Evolutionary conservation across 2,113 vertebrate species (phyloP).

Genomic region (Jacana jacana): DNA sequence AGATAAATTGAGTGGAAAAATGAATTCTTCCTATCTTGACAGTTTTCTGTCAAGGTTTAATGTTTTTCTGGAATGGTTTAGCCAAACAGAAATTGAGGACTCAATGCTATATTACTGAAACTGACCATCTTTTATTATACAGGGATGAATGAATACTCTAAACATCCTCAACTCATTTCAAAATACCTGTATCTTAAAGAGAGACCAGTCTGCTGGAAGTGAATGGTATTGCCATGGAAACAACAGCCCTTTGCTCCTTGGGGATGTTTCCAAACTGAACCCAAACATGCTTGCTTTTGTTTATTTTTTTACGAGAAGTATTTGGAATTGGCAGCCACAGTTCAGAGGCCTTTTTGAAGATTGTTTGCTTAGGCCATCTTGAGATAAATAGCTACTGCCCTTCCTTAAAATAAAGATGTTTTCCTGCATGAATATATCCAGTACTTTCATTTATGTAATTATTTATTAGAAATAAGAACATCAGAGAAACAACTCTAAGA

Average conservation of each 20-base stretch:
- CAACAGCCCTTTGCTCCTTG: not conserved
- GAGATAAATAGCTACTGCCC: conserved; percentile 11
- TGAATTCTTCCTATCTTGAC: not conserved
- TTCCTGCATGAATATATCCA: conserved; percentile 4
- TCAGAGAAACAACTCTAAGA: not conserved
- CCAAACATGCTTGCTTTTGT: not conserved
- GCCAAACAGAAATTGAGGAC: not conserved
- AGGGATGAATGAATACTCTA: not conserved
- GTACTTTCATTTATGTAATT: conserved; percentile 6
- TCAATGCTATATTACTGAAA: not conserved
- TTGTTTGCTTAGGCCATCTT: conserved; percentile 2
- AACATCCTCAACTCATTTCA: not conserved
- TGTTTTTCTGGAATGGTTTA: not conserved
- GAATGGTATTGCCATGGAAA: not conserved
- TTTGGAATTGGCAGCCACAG: conserved; percentile 7
- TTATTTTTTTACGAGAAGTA: conserved; percentile 14
- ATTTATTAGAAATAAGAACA: not conserved
- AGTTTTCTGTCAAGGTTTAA: not conserved
- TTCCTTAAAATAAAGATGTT: conserved; percentile 50
- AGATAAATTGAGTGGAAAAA: not conserved
- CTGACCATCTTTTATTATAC: not conserved
- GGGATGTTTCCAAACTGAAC: not conserved
- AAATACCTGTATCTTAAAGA: not conserved
- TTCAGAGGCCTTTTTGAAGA: conserved; percentile 33
- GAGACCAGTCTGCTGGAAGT: not conserved